Evolutionary conservation across 2,113 vertebrate species (phyloP).

Genomic region (Indri indri): DNA sequence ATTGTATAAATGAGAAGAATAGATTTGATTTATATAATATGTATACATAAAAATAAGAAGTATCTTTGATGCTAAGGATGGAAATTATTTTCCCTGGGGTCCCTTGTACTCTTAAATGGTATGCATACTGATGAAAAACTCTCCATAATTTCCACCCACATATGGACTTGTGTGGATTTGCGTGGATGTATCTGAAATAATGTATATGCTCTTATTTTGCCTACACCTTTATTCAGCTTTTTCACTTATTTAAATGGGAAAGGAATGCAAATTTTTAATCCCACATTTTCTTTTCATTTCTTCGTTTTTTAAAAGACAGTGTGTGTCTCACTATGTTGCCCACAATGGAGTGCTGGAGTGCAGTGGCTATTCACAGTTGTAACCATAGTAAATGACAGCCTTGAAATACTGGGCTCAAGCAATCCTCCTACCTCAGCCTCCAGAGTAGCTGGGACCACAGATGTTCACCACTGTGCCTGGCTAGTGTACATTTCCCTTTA

Average conservation of each 20-base stretch:
- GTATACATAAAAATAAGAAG: conserved; percentile 38
- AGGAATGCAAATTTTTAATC: neutral
- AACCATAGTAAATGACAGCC: neutral
- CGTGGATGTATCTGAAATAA: neutral
- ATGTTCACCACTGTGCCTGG: neutral
- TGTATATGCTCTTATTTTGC: neutral
- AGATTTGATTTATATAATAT: conserved; percentile 33
- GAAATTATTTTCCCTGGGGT: conserved; percentile 38
- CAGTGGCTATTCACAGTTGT: neutral
- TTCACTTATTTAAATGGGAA: conserved; percentile 13
- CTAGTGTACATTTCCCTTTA: neutral
- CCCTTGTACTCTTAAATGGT: conserved; percentile 21
- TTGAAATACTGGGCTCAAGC: neutral
- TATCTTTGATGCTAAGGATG: conserved; percentile 37
- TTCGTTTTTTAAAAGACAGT: neutral
- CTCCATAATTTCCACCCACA: neutral
- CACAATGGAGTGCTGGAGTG: neutral
- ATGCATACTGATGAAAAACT: conserved; percentile 34
- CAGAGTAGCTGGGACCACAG: neutral
- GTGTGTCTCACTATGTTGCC: neutral
- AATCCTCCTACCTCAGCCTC: neutral
- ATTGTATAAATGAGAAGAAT: conserved; percentile 18
- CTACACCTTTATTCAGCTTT: neutral
- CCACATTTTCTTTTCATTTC: neutral
- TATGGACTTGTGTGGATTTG: neutral